Base-by-base conservation (phyloP, 2,113 vertebrate species). In the Centropristis striata region DNA sequence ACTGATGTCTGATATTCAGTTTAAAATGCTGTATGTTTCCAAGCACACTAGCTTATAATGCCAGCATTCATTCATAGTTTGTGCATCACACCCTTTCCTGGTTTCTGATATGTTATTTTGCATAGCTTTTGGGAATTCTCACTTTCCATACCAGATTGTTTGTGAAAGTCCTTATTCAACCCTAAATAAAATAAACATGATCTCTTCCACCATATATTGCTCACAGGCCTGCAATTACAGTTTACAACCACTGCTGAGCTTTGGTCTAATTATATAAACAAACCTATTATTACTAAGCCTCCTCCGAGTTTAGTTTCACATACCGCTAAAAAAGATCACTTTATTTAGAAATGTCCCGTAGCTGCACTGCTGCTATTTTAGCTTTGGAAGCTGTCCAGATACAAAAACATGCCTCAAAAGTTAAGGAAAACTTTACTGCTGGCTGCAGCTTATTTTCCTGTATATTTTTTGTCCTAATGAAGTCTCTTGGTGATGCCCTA, bases 221-320 rank as follows among this genome's bases (percentile, higher is more conserved):
- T 80, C 67, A 32, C 32, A 79, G 77, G 10, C 69, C 58, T 79
- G 55, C 65, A 86, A 84, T 92, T 91, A 87, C 18, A 64, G 39
- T 65, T 79, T 73, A 88, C 72, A 69, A 51, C 85, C 64, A 18
- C 73, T 46, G 49, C 80, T 61, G 60, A 74, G 70, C 82, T 80
- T 81, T 76, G 72, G 55, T 70, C 78, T 85, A 89, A 82, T 87
- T 86, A 87, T 83, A 65, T 90, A 85, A 92, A 88, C 86, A 90
- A 83, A 87, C 81, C 86, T 85, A 76, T 89, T 81, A 91, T 92
- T 93, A 89, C 85, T 57, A 3, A 28, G 25, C 39, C 59, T 61
- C 47, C 63, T 67, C 20, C 0, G 32, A 79, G 28, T 91, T 63
- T 65, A 49, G 61, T 61, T 73, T 36, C 53, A 81, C 58, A 76